These are phyloP conservation scores for Steatocranus sp. DNA, from an alignment of 2,797 vertebrate species.

Conservation along the genomic window DNA sequence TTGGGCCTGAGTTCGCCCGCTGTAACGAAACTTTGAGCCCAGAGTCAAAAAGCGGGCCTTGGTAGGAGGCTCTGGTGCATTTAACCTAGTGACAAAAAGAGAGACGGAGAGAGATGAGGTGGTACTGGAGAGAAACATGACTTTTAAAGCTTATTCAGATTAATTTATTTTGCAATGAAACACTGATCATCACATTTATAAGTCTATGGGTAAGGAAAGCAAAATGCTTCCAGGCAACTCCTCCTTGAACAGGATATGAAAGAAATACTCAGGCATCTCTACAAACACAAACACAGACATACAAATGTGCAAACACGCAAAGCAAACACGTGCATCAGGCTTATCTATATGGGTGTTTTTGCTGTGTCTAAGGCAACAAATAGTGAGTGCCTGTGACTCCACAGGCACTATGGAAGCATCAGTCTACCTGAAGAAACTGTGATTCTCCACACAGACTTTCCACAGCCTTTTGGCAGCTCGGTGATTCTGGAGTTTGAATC, in stretches of 20 bases:
- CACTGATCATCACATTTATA: background rate
- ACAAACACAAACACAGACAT: background rate
- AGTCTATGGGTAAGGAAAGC: background rate
- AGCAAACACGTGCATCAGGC: background rate
- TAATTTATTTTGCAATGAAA: background rate
- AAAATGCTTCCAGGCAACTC: background rate
- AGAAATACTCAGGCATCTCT: slow-evolving; percentile 32
- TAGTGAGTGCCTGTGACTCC: too few relatives aligned
- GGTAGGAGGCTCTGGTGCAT: slow-evolving; percentile 87
- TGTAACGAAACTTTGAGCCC: slow-evolving; percentile 98
- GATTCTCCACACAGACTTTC: slow-evolving; percentile 99
- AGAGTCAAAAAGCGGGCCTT: slow-evolving; percentile 92
- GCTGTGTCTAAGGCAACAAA: background rate
- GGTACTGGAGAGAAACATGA: background rate
- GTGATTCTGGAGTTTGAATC: slow-evolving; percentile 96
- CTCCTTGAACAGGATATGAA: slow-evolving; percentile 47
- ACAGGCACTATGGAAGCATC: background rate
- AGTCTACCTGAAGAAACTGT: slow-evolving; percentile 95
- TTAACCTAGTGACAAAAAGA: slow-evolving; percentile 71
- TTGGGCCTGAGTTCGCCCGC: slow-evolving; percentile 93
- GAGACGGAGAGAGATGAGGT: background rate
- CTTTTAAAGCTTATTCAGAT: background rate
- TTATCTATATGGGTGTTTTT: background rate
- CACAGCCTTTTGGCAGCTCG: slow-evolving; percentile 93
- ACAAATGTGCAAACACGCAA: background rate